phyloP scores from a whole-genome alignment of 2,888 invertebrate species.

The Sipunculus nudus region DNA sequence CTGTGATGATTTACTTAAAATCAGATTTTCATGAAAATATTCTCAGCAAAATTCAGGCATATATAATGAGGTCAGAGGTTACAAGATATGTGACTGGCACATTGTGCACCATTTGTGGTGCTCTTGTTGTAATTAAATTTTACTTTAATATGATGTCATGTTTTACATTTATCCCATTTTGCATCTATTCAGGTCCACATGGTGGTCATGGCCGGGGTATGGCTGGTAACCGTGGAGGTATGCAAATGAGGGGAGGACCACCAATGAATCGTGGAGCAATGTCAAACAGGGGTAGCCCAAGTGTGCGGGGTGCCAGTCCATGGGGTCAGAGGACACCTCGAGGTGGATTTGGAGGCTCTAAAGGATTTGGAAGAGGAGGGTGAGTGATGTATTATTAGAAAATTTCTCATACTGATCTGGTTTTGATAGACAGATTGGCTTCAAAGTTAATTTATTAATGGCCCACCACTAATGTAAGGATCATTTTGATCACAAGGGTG shows the following conservation, averaged over 20 bases:
- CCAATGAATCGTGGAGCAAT: conserved; percentile 3
- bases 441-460: neutral
- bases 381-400: too few relatives aligned
- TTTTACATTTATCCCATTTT: neutral
- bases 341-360: neutral
- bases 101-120: too few relatives aligned
- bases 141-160: too few relatives aligned
- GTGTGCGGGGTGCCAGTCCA: conserved; percentile 5
- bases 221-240: neutral
- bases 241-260: neutral
- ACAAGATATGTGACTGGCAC: too few relatives aligned
- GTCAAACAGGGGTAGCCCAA: conserved; percentile 1
- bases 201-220: neutral
- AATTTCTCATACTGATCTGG: too few relatives aligned
- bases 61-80: too few relatives aligned
- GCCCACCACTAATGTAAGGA: neutral
- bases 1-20: too few relatives aligned
- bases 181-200: neutral
- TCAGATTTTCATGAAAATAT: too few relatives aligned
- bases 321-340: conserved; percentile 4
- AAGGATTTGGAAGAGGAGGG: conserved; percentile 1
- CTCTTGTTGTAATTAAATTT: too few relatives aligned
- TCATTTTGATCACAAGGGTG: too few relatives aligned
- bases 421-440: neutral
- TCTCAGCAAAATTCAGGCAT: too few relatives aligned